phyloP scores from a whole-genome alignment of 2,888 invertebrate species.

The Molanna angustata region DNA sequence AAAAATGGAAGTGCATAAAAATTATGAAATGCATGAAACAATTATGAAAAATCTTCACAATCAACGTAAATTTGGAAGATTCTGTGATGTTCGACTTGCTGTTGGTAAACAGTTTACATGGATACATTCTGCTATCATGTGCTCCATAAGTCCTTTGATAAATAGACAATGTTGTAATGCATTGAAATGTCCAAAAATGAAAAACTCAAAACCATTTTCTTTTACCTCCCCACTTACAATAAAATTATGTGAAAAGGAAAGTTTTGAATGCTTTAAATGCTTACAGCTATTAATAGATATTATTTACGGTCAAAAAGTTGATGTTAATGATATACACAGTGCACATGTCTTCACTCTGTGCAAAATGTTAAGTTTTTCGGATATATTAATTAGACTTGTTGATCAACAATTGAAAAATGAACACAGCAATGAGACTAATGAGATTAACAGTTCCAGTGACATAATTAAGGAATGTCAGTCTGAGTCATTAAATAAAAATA shows the following conservation, averaged over 20 bases:
- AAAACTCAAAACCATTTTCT: conserved; percentile 22
- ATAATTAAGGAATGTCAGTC: no score
- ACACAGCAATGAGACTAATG: no score
- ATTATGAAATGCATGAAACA: not conserved
- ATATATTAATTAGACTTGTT: conserved; percentile 19
- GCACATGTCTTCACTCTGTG: conserved; percentile 24
- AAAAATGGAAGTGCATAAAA: not conserved
- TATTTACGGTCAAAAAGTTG: conserved; percentile 19
- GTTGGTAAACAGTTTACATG: conserved; percentile 25
- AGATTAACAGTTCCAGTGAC: no score
- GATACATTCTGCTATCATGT: conserved; percentile 29
- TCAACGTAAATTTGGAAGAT: conserved; percentile 23
- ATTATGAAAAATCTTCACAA: conserved; percentile 13
- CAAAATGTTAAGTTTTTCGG: conserved; percentile 24
- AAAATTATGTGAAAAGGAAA: conserved; percentile 20
- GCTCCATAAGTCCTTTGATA: conserved; percentile 25
- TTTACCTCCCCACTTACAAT: conserved; percentile 25
- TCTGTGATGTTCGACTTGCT: conserved; percentile 24
- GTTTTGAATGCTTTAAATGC: conserved; percentile 29
- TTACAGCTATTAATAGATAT: conserved; percentile 18
- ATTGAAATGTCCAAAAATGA: conserved; percentile 16
- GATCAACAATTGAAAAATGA: conserved; percentile 7
- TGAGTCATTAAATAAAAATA: no score
- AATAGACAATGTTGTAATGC: conserved; percentile 23
- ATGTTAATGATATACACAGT: conserved; percentile 13